phyloP scores from a whole-genome alignment of 1,140 invertebrate genomes.

The Microplitis mediator region DNA sequence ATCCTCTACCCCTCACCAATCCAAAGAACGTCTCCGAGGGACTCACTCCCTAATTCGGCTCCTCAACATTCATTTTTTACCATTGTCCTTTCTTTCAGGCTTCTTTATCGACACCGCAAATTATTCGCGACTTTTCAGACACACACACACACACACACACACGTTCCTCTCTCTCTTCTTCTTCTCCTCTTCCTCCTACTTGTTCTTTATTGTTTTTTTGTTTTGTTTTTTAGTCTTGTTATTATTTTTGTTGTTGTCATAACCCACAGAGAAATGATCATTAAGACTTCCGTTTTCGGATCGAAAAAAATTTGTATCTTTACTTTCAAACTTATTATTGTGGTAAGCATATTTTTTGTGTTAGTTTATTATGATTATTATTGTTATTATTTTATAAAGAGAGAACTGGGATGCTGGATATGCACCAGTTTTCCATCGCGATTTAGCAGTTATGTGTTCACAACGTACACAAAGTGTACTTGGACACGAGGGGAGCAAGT shows the following conservation, averaged over 20 bases:
- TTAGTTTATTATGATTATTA: too few relatives aligned
- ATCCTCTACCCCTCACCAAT: not conserved
- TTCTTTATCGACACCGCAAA: conserved; percentile 10
- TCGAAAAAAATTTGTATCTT: not conserved
- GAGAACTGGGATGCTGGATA: not conserved
- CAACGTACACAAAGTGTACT: conserved; percentile 19
- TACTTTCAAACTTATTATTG: too few relatives aligned
- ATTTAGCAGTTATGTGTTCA: conserved; percentile 7
- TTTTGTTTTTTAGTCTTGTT: not conserved
- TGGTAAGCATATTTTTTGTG: too few relatives aligned
- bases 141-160: not conserved
- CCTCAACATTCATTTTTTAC: conserved; percentile 1
- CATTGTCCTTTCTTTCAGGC: not conserved
- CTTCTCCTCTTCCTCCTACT: not conserved
- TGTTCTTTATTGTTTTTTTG: not conserved
- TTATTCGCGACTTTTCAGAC: conserved; percentile 2
- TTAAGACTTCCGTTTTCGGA: not conserved
- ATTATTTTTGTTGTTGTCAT: not conserved
- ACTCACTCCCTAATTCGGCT: not conserved
- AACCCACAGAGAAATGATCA: not conserved
- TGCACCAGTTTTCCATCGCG: conserved; percentile 25
- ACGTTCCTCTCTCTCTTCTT: not conserved
- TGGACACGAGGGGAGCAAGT: conserved; percentile 28
- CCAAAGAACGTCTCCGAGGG: too few relatives aligned
- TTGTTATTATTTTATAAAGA: too few relatives aligned